phyloP scores from a whole-genome alignment of 2,113 vertebrate species.

The Labeo catla region DNA sequence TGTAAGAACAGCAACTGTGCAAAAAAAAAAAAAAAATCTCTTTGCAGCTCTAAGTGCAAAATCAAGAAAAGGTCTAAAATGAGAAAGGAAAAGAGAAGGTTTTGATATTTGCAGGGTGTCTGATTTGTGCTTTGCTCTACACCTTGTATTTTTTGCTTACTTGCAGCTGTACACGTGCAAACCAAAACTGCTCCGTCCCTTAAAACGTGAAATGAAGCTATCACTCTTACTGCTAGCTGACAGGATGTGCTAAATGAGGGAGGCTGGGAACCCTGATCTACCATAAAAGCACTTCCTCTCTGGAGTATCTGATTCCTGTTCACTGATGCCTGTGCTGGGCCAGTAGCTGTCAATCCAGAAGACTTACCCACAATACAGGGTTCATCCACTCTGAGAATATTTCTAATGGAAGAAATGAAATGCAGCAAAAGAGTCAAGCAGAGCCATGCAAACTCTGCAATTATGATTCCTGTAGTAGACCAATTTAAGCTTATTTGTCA shows the following conservation, averaged over 20 bases:
- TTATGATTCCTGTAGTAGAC: slow-evolving; percentile 44
- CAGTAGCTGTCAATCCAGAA: slow-evolving; percentile 62
- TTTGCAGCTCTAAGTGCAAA: not conserved
- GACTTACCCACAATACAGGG: slow-evolving; percentile 45
- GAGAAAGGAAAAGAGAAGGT: not conserved
- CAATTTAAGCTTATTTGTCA: slow-evolving; percentile 60
- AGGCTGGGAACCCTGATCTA: slow-evolving; percentile 50
- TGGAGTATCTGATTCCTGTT: slow-evolving; percentile 61
- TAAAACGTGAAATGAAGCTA: slow-evolving; percentile 67
- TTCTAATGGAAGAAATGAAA: slow-evolving; percentile 59
- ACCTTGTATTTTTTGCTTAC: not conserved
- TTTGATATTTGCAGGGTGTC: not conserved
- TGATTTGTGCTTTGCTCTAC: not conserved
- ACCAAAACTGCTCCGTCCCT: slow-evolving; percentile 45
- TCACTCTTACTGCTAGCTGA: slow-evolving; percentile 56
- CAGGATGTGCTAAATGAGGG: slow-evolving; percentile 57
- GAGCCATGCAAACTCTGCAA: slow-evolving; percentile 47
- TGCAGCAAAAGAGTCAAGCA: slow-evolving; percentile 55
- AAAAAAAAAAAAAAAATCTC: not conserved
- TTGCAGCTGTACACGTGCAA: not conserved
- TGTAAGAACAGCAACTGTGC: not conserved
- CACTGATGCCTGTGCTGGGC: slow-evolving; percentile 64
- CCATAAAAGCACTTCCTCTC: slow-evolving; percentile 50
- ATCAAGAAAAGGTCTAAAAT: not conserved
- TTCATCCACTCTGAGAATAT: slow-evolving; percentile 47